Evolutionary conservation across 2,113 vertebrate species (phyloP).

Genomic region (Hippocampus barbouri): DNA sequence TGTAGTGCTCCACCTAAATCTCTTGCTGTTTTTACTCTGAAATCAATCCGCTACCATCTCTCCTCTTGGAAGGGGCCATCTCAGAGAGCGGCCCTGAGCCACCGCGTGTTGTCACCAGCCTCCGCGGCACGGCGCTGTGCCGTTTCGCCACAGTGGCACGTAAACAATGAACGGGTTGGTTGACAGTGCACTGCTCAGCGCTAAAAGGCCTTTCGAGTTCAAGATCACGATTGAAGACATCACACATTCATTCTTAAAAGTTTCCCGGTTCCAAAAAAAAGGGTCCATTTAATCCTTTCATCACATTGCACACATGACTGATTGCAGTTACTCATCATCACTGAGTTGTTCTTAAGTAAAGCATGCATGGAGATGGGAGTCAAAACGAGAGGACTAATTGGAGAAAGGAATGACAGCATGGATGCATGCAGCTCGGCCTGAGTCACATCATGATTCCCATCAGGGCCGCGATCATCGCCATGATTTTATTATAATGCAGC

Average conservation of each 20-base stretch:
- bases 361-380: neutral
- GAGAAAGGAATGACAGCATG: slow-evolving; percentile 29
- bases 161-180: neutral
- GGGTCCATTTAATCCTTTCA: neutral
- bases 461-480: slow-evolving; percentile 47
- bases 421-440: slow-evolving; percentile 24
- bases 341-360: neutral
- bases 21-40: neutral
- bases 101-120: too few relatives aligned
- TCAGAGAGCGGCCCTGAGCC: too few relatives aligned
- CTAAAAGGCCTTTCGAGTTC: neutral
- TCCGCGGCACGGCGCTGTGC: too few relatives aligned
- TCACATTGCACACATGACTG: slow-evolving; percentile 3
- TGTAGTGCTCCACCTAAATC: neutral
- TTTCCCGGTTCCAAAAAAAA: neutral
- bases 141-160: neutral
- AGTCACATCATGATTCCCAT: slow-evolving; percentile 50
- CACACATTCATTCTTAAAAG: neutral
- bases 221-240: neutral
- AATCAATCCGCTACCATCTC: neutral
- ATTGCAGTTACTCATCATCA: neutral
- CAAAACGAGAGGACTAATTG: slow-evolving; percentile 8
- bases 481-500: slow-evolving; percentile 57
- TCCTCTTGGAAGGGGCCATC: too few relatives aligned
- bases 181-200: too few relatives aligned